Evolutionary conservation across 2,113 vertebrate species (phyloP), one percentile per base, ranked within the genome.

Genomic region (Channa argus): DNA sequence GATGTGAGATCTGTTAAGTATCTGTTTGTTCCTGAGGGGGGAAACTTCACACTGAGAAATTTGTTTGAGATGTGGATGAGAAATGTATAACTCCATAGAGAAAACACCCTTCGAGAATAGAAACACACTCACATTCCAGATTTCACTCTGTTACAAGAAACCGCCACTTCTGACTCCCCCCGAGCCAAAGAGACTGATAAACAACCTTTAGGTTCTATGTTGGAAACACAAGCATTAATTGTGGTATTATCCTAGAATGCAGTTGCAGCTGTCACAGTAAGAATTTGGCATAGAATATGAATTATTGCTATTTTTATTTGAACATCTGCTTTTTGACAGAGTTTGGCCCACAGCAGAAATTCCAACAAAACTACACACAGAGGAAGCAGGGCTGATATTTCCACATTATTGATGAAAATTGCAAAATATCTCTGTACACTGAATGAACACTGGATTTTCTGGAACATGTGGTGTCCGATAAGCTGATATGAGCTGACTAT

Each of bases 31-130:
- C 79, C 60, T 74, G 50, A 44, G 63, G 70, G 56, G 41, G 5
- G 8, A 84, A 80, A 79, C 74, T 80, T 85, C 84, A 83, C 86
- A 80, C 81, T 49, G 62, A 52, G 69, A 71, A 84, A 86, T 83
- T 70, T 91, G 90, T 88, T 90, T 91, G 77, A 77, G 77, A 86
- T 56, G 66, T 78, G 83, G 71, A 85, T 91, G 90, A 92, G 80
- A 92, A 91, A 89, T 91, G 79, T 88, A 55, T 86, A 85, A 80
- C 68, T 65, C 39, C 33, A 39, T 12, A 34, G 85, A 85, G 80
- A 90, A 88, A 89, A 83, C 36, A 79, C 62, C 47, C 44, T 45
- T 55, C 34, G n/a, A 37, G 58, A 80, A 47, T 50, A 53, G 49
- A 15, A 51, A 81, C 60, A 65, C 39, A 62, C 56, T 62, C 64